Conservation (phyloP, 2,113 vertebrate species). For the Phasianus colchicus region DNA sequence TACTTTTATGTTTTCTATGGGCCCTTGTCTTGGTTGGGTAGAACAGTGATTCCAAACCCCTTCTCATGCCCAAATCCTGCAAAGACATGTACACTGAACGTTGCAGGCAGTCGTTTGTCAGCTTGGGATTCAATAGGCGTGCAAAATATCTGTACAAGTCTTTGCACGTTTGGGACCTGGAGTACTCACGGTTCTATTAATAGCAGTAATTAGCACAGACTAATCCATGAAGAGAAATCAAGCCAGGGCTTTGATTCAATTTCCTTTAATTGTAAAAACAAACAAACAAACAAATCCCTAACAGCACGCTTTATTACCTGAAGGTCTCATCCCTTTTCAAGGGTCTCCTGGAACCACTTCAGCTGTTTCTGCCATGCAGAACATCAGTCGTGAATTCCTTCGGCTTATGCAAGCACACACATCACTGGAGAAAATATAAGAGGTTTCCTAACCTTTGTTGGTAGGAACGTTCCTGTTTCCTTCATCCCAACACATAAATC, state of each 20-base stretch:
- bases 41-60: background rate
- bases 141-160: background rate
- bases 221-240: background rate
- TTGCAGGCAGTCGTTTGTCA: background rate
- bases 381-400: background rate
- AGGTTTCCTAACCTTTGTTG: background rate
- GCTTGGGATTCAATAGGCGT: background rate
- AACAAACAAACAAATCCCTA: background rate
- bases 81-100: background rate
- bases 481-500: slow-evolving; percentile 36
- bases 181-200: background rate
- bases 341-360: background rate
- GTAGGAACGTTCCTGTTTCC: background rate
- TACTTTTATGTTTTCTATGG: background rate
- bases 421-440: background rate
- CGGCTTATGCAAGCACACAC: background rate
- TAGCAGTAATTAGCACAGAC: slow-evolving; percentile 24
- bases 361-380: background rate
- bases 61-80: background rate
- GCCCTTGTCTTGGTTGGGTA: background rate
- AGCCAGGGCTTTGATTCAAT: background rate
- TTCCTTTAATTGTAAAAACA: background rate
- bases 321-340: background rate
- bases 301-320: background rate
- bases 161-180: background rate